These are phyloP conservation scores for Crossocerus cetratus DNA, from an alignment of 2,888 invertebrate genomes.

Conservation along the genomic window DNA sequence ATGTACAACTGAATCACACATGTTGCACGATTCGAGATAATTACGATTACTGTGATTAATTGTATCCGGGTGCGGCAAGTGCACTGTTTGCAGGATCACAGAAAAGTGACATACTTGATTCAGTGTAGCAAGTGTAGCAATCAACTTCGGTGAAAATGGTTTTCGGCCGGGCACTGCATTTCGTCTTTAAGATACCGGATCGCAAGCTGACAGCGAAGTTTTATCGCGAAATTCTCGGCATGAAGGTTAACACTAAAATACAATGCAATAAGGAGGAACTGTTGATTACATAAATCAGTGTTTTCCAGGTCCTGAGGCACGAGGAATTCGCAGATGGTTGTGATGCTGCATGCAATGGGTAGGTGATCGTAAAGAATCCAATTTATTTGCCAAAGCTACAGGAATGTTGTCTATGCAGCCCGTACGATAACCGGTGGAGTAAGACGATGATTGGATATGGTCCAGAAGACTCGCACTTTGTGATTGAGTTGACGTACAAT, in stretches of 20 bases:
- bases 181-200: slow-evolving; percentile 97
- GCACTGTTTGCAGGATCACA: not conserved
- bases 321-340: slow-evolving; percentile 99
- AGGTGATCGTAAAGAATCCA: slow-evolving; percentile 12
- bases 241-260: slow-evolving; percentile 84
- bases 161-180: slow-evolving; percentile 92
- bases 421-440: slow-evolving; percentile 98
- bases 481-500: slow-evolving; percentile 97
- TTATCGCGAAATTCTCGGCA: slow-evolving; percentile 93
- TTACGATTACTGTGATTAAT: too few species aligned
- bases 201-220: slow-evolving; percentile 91
- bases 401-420: slow-evolving; percentile 80
- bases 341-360: slow-evolving; percentile 98
- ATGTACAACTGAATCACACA: too few species aligned
- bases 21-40: too few species aligned
- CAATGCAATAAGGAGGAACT: not conserved
- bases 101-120: too few species aligned
- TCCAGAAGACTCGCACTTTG: slow-evolving; percentile 95
- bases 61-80: not conserved
- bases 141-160: slow-evolving; percentile 75
- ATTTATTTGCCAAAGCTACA: not conserved
- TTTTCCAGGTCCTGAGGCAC: slow-evolving; percentile 89
- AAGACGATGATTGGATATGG: slow-evolving; percentile 99
- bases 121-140: too few species aligned
- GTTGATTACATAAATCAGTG: not conserved